Evolutionary conservation across 2,797 vertebrate genomes (phyloP).

Genomic region (Coilia nasus): DNA sequence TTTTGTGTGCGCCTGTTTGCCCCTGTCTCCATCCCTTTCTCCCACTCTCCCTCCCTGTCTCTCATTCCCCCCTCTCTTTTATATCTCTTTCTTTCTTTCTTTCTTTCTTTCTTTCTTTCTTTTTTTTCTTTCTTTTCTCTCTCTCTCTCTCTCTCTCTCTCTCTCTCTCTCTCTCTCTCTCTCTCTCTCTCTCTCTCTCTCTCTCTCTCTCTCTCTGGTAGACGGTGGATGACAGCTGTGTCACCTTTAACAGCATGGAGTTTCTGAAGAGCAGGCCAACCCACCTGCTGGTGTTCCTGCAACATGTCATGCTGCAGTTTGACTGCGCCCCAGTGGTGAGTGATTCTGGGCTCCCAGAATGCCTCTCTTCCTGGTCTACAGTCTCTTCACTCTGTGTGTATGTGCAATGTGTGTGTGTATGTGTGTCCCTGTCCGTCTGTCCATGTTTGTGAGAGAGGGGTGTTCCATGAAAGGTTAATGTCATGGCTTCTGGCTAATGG

Average conservation of each 20-base stretch:
- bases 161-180: neutral
- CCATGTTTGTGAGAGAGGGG: no score
- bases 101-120: neutral
- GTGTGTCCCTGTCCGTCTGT: no score
- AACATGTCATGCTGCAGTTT: constrained; percentile 90
- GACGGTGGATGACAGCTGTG: constrained; percentile 77
- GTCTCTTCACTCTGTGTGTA: neutral
- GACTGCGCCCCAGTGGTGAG: constrained; percentile 89
- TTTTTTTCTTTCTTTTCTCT: neutral
- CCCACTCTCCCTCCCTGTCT: no score
- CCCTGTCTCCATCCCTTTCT: no score
- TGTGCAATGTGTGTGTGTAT: neutral
- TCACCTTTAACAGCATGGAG: constrained; percentile 81
- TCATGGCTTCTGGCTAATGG: no score
- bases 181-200: neutral
- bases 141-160: neutral
- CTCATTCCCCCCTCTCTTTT: neutral
- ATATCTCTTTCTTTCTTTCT: neutral
- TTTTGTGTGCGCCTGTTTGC: neutral
- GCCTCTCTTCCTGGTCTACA: neutral
- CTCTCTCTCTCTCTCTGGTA: constrained; percentile 49
- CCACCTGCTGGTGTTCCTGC: constrained; percentile 87
- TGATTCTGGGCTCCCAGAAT: neutral
- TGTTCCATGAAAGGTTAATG: no score
- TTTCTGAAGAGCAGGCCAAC: constrained; percentile 77